Percentiles rank a stretch among this genome's conserved stretches.
phyloP scores from a whole-genome alignment of 2,797 vertebrate species.

The Thamnophis elegans region DNA sequence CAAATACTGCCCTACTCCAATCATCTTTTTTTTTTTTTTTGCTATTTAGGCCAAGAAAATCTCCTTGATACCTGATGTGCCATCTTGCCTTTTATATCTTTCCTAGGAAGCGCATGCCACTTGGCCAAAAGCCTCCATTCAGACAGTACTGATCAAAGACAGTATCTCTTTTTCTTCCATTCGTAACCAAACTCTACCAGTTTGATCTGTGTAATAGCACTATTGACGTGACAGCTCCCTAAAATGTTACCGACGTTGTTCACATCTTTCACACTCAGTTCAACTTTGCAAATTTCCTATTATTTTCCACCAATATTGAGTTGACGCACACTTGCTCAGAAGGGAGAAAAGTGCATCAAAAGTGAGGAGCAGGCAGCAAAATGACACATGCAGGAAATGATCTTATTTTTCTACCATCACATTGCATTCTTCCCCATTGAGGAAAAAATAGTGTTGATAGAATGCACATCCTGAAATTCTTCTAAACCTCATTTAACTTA shows the following conservation, averaged over 20 bases:
- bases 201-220: conserved; percentile 14
- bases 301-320: background rate
- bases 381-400: background rate
- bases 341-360: too few species aligned
- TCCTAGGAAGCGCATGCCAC: conserved; percentile 12
- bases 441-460: background rate
- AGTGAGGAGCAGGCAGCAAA: background rate
- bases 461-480: background rate
- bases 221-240: background rate
- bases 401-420: background rate
- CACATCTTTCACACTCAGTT: background rate
- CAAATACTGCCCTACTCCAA: background rate
- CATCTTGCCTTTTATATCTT: conserved; percentile 5
- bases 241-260: background rate
- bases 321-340: background rate
- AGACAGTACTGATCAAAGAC: conserved; percentile 23
- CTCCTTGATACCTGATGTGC: conserved; percentile 29
- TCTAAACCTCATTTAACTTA: background rate
- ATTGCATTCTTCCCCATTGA: too few species aligned
- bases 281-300: background rate
- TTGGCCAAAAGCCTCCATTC: background rate
- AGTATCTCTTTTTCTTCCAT: background rate
- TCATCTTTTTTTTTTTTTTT: conserved; percentile 6
- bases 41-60: conserved; percentile 22
- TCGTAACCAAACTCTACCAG: background rate